phyloP scores from a whole-genome alignment of 2,888 invertebrate species.

The Pseudolycoriella hygida region DNA sequence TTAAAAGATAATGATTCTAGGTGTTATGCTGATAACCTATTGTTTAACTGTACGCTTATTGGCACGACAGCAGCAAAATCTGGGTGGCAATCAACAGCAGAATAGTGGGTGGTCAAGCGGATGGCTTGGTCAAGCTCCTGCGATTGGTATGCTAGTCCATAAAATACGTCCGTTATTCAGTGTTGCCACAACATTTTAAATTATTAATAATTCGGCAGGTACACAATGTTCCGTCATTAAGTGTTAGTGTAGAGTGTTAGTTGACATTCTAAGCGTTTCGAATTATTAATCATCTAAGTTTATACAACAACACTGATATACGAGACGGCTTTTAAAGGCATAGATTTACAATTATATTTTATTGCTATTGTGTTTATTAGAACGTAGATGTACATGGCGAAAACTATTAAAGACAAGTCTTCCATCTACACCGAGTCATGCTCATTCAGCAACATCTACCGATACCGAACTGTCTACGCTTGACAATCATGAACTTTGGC shows the following conservation, averaged over 20 bases:
- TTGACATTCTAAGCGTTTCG: neutral
- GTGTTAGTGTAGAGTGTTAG: neutral
- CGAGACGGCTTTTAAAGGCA: too few relatives aligned
- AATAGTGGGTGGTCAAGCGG: conserved; percentile 54
- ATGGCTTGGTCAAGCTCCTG: conserved; percentile 44
- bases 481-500: conserved; percentile 70
- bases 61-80: conserved; percentile 63
- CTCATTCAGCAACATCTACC: conserved; percentile 55
- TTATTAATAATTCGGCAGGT: too few relatives aligned
- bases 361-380: too few relatives aligned
- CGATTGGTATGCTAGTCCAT: conserved; percentile 30
- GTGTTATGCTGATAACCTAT: conserved; percentile 91
- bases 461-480: conserved; percentile 71
- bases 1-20: too few relatives aligned
- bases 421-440: conserved; percentile 43
- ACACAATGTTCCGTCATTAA: too few relatives aligned
- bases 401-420: conserved; percentile 38
- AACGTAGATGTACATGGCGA: conserved; percentile 64
- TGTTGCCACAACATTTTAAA: too few relatives aligned
- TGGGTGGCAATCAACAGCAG: conserved; percentile 27
- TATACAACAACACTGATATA: too few relatives aligned
- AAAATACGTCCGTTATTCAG: too few relatives aligned
- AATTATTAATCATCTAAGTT: neutral
- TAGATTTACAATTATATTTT: too few relatives aligned
- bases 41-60: conserved; percentile 76